A percentile compares a stretch with the other conserved stretches of the same genome.
phyloP scores from a whole-genome alignment of 2,888 invertebrate genomes.

The Phalangium opilio region DNA sequence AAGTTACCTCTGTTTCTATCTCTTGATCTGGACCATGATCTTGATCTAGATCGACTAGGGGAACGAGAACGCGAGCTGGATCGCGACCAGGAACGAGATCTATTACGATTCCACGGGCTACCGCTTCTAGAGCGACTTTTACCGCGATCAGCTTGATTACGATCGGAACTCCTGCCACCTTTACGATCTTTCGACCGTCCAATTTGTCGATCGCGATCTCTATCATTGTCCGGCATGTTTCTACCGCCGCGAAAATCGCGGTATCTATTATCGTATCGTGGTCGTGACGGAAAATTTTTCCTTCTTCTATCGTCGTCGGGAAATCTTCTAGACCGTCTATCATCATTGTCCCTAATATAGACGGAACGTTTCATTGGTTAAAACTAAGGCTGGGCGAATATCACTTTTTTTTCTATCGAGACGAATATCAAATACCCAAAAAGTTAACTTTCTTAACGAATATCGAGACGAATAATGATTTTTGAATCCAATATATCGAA shows the following conservation, averaged over 20 bases:
- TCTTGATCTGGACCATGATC: conserved; percentile 3
- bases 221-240: not conserved
- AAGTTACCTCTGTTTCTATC: not conserved
- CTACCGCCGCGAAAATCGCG: conserved; percentile 10
- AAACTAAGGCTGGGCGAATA: too few species aligned
- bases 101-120: conserved; percentile 14
- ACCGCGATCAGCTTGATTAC: conserved; percentile 18
- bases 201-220: conserved; percentile 27
- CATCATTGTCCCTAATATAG: conserved; percentile 14
- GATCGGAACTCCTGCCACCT: not conserved
- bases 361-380: too few species aligned
- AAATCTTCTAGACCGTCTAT: conserved; percentile 12
- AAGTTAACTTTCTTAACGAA: too few species aligned
- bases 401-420: too few species aligned
- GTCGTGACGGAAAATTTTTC: conserved; percentile 4
- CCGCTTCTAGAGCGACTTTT: conserved; percentile 32
- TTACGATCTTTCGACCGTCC: conserved; percentile 30
- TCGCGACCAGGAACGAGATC: conserved; percentile 17
- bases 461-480: too few species aligned
- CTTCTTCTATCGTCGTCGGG: conserved; percentile 16
- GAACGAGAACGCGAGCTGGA: conserved; percentile 8
- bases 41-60: conserved; percentile 1
- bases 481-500: too few species aligned
- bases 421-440: too few species aligned
- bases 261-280: conserved; percentile 13